A percentile compares a stretch with the other conserved stretches of the same genome.
These are phyloP conservation scores for Puntigrus tetrazona DNA, from an alignment of 2,113 vertebrate species.

Conservation along the genomic window DNA sequence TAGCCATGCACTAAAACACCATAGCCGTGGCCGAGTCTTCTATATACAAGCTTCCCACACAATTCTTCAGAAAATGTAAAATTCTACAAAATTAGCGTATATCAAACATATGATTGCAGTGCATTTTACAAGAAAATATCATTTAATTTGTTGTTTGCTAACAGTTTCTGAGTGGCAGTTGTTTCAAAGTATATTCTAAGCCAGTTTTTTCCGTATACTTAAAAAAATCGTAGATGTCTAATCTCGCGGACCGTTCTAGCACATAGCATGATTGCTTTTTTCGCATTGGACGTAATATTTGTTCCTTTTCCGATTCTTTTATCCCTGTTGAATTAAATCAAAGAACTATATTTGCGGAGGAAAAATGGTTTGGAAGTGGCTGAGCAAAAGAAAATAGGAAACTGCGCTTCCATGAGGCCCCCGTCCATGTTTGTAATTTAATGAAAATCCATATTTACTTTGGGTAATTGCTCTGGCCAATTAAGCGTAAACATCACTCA, in stretches of 20 bases:
- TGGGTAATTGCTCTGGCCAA: conserved; percentile 68
- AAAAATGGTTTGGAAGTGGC: conserved; percentile 43
- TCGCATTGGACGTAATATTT: conserved; percentile 21
- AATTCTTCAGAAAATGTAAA: not conserved
- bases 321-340: conserved; percentile 29
- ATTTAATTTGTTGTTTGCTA: not conserved
- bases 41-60: not conserved
- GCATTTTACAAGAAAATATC: too few species aligned
- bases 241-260: not conserved
- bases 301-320: conserved; percentile 13
- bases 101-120: not conserved
- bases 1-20: not conserved
- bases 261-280: not conserved
- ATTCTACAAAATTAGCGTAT: too few species aligned
- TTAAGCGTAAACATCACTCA: conserved; percentile 70
- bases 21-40: not conserved
- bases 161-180: not conserved
- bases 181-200: not conserved
- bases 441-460: conserved; percentile 72
- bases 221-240: not conserved
- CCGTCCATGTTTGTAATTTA: conserved; percentile 52
- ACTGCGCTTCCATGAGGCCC: conserved; percentile 29
- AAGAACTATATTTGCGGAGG: conserved; percentile 45
- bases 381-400: conserved; percentile 57
- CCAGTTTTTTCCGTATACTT: not conserved